A percentile compares a stretch with the other conserved stretches of the same genome.
Conservation (phyloP, 2,888 invertebrate species). For the Branchellion lobata region DNA sequence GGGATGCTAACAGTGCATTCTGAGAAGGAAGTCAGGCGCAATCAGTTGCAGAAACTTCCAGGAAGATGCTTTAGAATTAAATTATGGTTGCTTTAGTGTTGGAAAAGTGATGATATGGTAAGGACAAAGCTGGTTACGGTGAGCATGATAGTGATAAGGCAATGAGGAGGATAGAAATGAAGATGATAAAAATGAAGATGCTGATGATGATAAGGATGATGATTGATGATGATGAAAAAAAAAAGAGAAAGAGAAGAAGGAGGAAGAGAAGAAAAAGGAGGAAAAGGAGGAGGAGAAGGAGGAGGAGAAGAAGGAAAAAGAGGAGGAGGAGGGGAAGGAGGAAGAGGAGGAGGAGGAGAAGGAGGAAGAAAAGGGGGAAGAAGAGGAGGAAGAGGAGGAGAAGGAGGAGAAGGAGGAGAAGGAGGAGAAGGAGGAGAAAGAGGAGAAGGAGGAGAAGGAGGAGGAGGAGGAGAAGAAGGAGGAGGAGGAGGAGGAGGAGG, state of each 20-base stretch:
- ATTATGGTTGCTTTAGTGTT: too few species aligned
- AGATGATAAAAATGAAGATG: too few species aligned
- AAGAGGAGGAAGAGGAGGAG: background rate
- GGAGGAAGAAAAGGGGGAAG: too few species aligned
- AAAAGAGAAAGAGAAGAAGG: background rate
- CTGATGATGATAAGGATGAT: too few species aligned
- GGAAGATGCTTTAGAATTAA: too few species aligned
- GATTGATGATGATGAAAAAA: background rate
- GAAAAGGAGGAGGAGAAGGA: slow-evolving; percentile 13
- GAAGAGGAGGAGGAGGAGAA: background rate
- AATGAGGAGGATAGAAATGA: background rate
- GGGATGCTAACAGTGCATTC: too few species aligned
- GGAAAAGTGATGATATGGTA: too few species aligned
- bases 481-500: background rate
- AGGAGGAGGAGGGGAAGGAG: background rate
- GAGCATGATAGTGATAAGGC: background rate
- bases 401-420: background rate
- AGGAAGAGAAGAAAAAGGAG: slow-evolving; percentile 19
- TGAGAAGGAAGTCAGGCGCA: too few species aligned
- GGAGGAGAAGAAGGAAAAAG: slow-evolving; percentile 10
- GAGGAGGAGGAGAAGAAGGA: background rate
- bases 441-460: background rate
- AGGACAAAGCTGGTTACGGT: too few species aligned
- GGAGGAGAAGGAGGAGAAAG: background rate
- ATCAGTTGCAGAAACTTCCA: too few species aligned